Conservation (phyloP, 2,113 vertebrate species). For the Pachycephala philippinensis region DNA sequence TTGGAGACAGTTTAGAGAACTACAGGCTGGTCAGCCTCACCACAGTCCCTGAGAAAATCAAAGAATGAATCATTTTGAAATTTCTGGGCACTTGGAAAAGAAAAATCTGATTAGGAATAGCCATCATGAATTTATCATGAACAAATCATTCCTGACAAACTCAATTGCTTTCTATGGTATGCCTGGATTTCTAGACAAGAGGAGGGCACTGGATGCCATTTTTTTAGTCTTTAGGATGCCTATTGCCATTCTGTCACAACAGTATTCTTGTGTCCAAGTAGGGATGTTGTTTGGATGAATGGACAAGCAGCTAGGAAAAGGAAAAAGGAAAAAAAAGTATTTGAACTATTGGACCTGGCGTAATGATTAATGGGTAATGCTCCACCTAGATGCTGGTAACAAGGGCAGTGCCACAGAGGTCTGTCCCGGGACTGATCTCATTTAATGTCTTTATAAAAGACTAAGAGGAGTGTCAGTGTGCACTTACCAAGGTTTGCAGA, state of each 20-base stretch:
- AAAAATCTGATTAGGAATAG: neutral
- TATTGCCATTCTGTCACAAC: neutral
- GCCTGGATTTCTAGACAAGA: neutral
- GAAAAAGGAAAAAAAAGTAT: fast-evolving
- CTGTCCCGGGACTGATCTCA: neutral
- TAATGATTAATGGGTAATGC: neutral
- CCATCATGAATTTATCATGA: neutral
- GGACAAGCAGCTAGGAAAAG: neutral
- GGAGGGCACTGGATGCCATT: neutral
- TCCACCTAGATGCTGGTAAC: neutral
- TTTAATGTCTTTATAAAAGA: neutral
- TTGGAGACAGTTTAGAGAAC: neutral
- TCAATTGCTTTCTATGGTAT: neutral
- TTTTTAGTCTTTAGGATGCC: neutral
- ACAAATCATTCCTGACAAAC: neutral
- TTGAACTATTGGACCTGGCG: neutral
- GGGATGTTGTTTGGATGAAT: neutral
- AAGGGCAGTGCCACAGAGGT: neutral
- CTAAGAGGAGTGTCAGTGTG: neutral
- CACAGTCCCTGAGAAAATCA: neutral
- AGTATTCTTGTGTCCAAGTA: neutral
- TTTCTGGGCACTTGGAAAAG: neutral
- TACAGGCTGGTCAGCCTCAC: neutral
- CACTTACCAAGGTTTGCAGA: neutral
- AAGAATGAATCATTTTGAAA: neutral